These are phyloP conservation scores for Sylvietta virens DNA, from an alignment of 2,113 vertebrate genomes.

Conservation along the genomic window DNA sequence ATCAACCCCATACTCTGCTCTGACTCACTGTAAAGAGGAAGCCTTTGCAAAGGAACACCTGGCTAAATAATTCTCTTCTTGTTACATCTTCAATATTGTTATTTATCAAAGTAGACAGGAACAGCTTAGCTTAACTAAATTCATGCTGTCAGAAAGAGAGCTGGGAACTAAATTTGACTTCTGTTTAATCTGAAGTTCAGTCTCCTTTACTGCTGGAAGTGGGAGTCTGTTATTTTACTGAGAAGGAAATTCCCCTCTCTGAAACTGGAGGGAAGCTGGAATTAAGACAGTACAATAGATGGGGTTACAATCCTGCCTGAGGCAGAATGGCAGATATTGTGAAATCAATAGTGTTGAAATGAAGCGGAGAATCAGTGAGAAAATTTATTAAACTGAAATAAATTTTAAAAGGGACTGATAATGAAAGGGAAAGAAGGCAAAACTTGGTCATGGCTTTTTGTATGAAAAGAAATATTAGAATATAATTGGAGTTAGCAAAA, in stretches of 20 bases:
- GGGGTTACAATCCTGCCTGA: not conserved
- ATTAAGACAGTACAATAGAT: not conserved
- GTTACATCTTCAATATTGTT: not conserved
- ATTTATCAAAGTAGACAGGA: not conserved
- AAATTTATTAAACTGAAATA: not conserved
- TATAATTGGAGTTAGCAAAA: not conserved
- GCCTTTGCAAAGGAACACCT: constrained; percentile 14
- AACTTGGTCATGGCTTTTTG: not conserved
- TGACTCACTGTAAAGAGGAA: constrained; percentile 23
- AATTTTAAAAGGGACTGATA: not conserved
- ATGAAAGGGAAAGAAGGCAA: not conserved
- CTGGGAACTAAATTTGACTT: not conserved
- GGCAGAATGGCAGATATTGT: not conserved
- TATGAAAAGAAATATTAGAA: not conserved
- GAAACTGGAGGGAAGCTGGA: not conserved
- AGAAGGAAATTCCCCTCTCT: not conserved
- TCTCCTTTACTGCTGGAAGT: not conserved
- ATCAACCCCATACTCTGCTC: not conserved
- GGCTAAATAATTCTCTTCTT: not conserved
- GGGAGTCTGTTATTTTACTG: not conserved
- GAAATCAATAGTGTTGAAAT: not conserved
- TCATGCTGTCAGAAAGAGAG: not conserved
- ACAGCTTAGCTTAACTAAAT: not conserved
- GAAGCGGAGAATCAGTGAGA: not conserved
- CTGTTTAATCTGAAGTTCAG: not conserved